phyloP scores from a whole-genome alignment of 2,113 vertebrate species.

The Solenodon paradoxus region DNA sequence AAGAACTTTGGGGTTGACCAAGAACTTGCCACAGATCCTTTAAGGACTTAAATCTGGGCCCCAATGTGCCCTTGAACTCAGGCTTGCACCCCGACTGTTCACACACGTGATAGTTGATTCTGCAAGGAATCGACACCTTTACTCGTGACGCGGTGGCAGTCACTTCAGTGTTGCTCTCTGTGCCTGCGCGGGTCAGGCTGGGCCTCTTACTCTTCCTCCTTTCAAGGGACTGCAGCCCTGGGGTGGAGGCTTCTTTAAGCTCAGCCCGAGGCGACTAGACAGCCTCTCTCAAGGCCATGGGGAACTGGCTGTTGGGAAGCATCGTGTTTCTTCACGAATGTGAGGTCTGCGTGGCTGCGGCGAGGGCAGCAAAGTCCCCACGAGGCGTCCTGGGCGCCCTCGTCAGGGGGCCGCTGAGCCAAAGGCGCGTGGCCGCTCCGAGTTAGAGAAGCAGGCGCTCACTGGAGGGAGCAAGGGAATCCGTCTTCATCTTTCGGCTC shows the following conservation, averaged over 20 bases:
- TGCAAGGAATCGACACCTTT: not conserved
- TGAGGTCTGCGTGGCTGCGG: fast-evolving
- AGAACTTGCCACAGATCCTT: not conserved
- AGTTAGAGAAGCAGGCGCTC: not conserved
- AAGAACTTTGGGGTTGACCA: not conserved
- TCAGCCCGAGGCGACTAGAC: not conserved
- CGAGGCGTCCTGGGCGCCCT: fast-evolving
- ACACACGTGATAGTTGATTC: not conserved
- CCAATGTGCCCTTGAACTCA: too few species aligned
- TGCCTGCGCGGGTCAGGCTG: too few species aligned
- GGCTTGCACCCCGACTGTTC: not conserved
- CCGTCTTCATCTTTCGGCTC: not conserved
- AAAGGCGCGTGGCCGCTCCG: not conserved
- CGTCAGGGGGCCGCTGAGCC: not conserved
- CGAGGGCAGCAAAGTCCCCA: not conserved
- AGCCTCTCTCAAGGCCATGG: not conserved
- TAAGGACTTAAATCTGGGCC: not conserved
- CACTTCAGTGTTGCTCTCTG: too few species aligned
- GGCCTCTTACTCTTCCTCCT: too few species aligned
- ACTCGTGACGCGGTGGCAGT: not conserved
- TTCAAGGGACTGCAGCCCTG: too few species aligned
- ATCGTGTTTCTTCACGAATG: not conserved
- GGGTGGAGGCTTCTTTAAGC: not conserved
- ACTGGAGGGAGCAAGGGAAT: not conserved
- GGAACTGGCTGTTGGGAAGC: not conserved